These are phyloP conservation scores for Rotaria socialis DNA, from an alignment of 2,888 invertebrate species.

Conservation along the genomic window DNA sequence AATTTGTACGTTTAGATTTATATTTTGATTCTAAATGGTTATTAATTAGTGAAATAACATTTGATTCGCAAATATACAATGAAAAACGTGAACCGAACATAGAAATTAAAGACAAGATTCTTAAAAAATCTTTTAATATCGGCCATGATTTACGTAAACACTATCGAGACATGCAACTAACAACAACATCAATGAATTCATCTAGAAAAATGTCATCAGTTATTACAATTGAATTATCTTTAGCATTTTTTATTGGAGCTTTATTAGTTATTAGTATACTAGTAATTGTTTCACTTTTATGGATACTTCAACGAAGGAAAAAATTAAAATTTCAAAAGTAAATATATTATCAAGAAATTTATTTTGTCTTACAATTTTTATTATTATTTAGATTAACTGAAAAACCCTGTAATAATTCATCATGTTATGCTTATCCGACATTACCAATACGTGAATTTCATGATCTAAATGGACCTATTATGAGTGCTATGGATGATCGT, in stretches of 20 bases:
- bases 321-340: conserved; percentile 31
- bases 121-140: neutral
- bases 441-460: conserved; percentile 26
- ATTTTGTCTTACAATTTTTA: neutral
- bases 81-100: neutral
- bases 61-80: conserved; percentile 55
- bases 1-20: conserved; percentile 72
- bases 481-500: neutral
- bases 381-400: conserved; percentile 21
- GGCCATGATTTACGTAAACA: neutral
- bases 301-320: conserved; percentile 19
- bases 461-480: neutral
- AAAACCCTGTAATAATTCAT: conserved; percentile 16
- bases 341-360: neutral
- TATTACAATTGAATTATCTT: neutral
- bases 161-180: neutral
- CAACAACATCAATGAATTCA: neutral
- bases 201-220: neutral
- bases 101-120: neutral
- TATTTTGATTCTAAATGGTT: conserved; percentile 76
- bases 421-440: conserved; percentile 22
- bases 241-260: conserved; percentile 1
- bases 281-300: neutral
- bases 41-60: conserved; percentile 76
- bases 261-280: neutral